Evolutionary conservation across 2,113 vertebrate species (phyloP).

Genomic region (Antechinus flavipes): DNA sequence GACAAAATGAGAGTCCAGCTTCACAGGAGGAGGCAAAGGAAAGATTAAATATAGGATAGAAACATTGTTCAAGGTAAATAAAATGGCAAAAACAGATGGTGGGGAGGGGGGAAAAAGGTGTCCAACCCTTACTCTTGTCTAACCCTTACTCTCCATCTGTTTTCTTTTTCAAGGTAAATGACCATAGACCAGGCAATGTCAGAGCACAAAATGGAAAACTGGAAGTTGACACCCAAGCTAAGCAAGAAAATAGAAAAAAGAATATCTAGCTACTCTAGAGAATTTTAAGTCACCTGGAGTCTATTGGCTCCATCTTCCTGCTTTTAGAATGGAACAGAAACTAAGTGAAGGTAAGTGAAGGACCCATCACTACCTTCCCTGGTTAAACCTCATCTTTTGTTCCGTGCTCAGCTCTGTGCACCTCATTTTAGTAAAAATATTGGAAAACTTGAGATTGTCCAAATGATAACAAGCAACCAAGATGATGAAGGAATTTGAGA

Average conservation of each 20-base stretch:
- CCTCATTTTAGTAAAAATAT: not conserved
- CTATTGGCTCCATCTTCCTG: not conserved
- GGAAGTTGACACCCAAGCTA: not conserved
- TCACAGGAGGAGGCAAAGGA: not conserved
- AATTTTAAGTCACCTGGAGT: not conserved
- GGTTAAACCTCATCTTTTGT: not conserved
- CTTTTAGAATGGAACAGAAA: not conserved
- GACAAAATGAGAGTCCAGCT: slow-evolving; percentile 49
- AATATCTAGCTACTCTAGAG: not conserved
- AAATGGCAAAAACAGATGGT: slow-evolving; percentile 48
- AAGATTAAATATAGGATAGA: not conserved
- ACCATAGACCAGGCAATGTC: slow-evolving; percentile 25
- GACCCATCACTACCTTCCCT: not conserved
- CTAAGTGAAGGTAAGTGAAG: not conserved
- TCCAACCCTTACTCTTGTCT: slow-evolving; percentile 60
- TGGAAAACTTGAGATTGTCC: not conserved
- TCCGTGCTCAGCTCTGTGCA: not conserved
- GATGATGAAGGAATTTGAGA: not conserved
- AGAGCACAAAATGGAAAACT: slow-evolving; percentile 13
- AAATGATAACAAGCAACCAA: not conserved
- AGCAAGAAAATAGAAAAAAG: not conserved
- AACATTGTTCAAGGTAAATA: not conserved
- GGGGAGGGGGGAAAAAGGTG: slow-evolving; percentile 59
- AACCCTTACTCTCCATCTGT: slow-evolving; percentile 64
- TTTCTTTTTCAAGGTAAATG: slow-evolving; percentile 59